These are phyloP conservation scores for Seriola rivoliana DNA, from an alignment of 2,113 vertebrate species.

Conservation along the genomic window DNA sequence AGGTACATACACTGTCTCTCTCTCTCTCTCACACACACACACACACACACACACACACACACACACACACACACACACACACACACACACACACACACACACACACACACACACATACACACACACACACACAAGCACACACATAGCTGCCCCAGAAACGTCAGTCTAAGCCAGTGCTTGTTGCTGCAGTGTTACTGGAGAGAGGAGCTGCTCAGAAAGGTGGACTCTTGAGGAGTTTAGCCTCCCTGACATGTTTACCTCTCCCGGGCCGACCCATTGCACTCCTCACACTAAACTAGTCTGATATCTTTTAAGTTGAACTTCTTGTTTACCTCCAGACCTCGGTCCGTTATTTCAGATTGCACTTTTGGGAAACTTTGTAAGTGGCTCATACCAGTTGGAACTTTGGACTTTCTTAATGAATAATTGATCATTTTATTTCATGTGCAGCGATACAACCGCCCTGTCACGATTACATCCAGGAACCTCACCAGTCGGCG, in stretches of 20 bases:
- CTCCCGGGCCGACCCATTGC: conserved; percentile 35
- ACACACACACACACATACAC: conserved; percentile 20
- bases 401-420: conserved; percentile 26
- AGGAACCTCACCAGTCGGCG: background rate
- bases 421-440: conserved; percentile 22
- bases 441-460: conserved; percentile 2
- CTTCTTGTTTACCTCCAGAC: conserved; percentile 1
- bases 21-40: conserved; percentile 1
- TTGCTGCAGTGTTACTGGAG: conserved; percentile 48
- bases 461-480: conserved; percentile 16
- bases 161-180: conserved; percentile 62
- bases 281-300: conserved; percentile 40
- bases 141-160: conserved; percentile 73
- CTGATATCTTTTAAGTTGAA: conserved; percentile 44
- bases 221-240: conserved; percentile 50
- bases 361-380: conserved; percentile 9
- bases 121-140: conserved; percentile 30
- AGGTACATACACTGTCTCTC: conserved; percentile 14
- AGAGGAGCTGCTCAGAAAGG: conserved; percentile 54
- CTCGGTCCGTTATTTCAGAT: background rate
- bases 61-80: conserved; percentile 31
- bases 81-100: background rate
- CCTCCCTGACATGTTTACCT: conserved; percentile 61
- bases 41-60: conserved; percentile 33
- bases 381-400: conserved; percentile 6